Conservation (phyloP, 2,888 invertebrate species). For the Ophioninae sp. region DNA sequence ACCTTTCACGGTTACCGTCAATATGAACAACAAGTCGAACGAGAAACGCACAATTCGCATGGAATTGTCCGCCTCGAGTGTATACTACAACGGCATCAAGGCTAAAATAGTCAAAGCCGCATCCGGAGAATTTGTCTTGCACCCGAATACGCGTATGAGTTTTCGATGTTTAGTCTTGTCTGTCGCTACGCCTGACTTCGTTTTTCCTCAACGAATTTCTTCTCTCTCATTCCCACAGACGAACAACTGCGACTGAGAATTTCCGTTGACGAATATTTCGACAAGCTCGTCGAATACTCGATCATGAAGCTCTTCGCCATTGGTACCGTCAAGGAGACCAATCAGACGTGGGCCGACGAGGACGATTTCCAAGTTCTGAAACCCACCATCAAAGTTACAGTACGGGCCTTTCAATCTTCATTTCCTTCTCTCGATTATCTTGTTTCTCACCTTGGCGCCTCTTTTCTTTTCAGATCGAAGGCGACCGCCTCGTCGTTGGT, state of each 20-base stretch:
- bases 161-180: no score
- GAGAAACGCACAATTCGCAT: constrained; percentile 86
- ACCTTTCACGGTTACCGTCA: constrained; percentile 86
- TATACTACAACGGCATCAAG: constrained; percentile 90
- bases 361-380: constrained; percentile 91
- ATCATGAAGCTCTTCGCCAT: constrained; percentile 90
- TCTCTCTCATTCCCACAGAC: constrained; percentile 77
- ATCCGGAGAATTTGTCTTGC: constrained; percentile 85
- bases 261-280: constrained; percentile 87
- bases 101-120: constrained; percentile 87
- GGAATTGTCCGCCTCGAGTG: constrained; percentile 86
- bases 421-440: constrained; percentile 3
- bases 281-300: constrained; percentile 90
- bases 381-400: constrained; percentile 87
- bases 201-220: no score
- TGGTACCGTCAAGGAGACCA: constrained; percentile 90
- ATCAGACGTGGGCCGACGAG: constrained; percentile 91
- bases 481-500: constrained; percentile 83
- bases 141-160: constrained; percentile 83
- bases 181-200: no score
- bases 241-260: constrained; percentile 84
- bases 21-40: constrained; percentile 85
- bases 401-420: constrained; percentile 73
- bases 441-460: background rate
- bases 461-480: constrained; percentile 83